Evolutionary conservation across 1,140 invertebrate species (phyloP).

Genomic region (Camponotus floridanus): DNA sequence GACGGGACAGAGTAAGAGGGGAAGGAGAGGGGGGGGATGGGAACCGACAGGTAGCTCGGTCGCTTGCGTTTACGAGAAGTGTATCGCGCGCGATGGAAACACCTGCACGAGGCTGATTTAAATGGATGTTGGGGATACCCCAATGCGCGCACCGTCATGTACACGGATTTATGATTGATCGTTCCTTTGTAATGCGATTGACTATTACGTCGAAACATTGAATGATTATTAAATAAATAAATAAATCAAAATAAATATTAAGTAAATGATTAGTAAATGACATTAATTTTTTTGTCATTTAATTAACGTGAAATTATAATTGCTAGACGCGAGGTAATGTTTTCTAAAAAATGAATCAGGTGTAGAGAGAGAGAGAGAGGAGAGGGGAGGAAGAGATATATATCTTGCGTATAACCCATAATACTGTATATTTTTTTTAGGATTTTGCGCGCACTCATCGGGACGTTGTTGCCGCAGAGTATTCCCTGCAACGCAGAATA

Average conservation of each 20-base stretch:
- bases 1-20: background rate
- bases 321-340: background rate
- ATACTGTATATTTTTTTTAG: slow-evolving; percentile 39
- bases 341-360: background rate
- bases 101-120: slow-evolving; percentile 52
- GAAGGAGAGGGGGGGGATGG: background rate
- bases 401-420: background rate
- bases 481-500: slow-evolving; percentile 1
- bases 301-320: background rate
- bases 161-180: slow-evolving; percentile 8
- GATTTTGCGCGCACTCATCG: slow-evolving; percentile 12
- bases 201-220: background rate
- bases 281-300: background rate
- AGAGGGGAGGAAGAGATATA: background rate
- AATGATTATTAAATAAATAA: background rate
- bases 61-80: slow-evolving; percentile 52
- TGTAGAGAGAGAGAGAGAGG: background rate
- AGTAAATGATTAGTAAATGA: slow-evolving; percentile 2
- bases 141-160: slow-evolving; percentile 23
- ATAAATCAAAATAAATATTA: background rate
- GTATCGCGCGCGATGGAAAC: slow-evolving; percentile 51
- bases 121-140: slow-evolving; percentile 37
- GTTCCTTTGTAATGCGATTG: background rate
- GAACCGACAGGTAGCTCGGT: slow-evolving; percentile 1
- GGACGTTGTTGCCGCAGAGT: background rate